A percentile compares a stretch with the other conserved stretches of the same genome.
Evolutionary conservation across 2,797 vertebrate species (phyloP).

Genomic region (Yasuhikotakia modesta): DNA sequence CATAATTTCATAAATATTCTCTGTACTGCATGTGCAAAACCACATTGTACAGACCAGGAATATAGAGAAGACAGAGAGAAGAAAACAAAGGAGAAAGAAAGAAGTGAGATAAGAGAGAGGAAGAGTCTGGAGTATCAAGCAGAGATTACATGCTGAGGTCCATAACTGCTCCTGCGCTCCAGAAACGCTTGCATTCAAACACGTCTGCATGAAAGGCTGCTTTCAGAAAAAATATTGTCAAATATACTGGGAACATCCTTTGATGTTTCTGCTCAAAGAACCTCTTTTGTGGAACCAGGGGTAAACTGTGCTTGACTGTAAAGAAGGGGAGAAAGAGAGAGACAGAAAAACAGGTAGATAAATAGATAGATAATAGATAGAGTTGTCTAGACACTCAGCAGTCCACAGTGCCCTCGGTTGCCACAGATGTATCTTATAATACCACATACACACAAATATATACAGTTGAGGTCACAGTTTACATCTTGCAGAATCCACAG

Average conservation of each 20-base stretch:
- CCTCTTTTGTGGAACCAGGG: neutral
- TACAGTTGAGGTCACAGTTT: too few species aligned
- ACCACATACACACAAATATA: too few species aligned
- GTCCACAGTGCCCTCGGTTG: neutral
- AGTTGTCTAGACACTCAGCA: too few species aligned
- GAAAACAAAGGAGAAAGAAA: neutral
- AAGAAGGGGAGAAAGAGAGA: neutral
- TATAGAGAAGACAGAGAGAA: neutral
- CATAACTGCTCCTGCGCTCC: neutral
- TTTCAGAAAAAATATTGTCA: slow-evolving; percentile 27
- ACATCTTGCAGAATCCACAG: too few species aligned
- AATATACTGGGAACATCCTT: neutral
- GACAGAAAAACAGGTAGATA: too few species aligned
- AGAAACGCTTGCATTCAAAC: slow-evolving; percentile 1
- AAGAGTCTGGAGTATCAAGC: neutral
- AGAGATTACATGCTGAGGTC: neutral
- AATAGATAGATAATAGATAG: too few species aligned
- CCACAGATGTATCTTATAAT: slow-evolving; percentile 24
- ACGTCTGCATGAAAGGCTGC: neutral
- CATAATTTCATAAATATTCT: neutral
- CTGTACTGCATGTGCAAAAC: neutral
- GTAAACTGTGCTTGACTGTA: slow-evolving; percentile 12
- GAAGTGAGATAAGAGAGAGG: neutral
- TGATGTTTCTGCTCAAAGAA: slow-evolving; percentile 37
- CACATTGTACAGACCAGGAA: neutral